Evolutionary conservation across 1,140 invertebrate species (phyloP), one percentile per base, ranked within the genome.

Genomic region (Plectrocnemia conspersa): DNA sequence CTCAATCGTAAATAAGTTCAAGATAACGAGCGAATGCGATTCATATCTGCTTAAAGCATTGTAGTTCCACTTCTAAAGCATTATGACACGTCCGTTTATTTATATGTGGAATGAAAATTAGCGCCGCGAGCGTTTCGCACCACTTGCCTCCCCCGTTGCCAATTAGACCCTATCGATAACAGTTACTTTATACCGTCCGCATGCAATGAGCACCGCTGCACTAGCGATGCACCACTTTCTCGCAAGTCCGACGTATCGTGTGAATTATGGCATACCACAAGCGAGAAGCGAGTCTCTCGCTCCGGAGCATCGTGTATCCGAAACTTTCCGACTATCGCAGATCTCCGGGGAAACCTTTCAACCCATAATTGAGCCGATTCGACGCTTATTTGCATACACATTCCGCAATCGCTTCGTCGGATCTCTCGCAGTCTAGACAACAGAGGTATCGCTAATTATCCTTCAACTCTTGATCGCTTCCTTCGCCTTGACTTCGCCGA

Each of bases 131-230:
- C n/a, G 44, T 44, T 25, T n/a, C 21, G 41, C 41, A 47, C 25
- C 25, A 16, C 13, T 15, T 15, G 25, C 44, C 33, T 47, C 19
- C 47, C 47, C 35, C 47, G 47, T 38, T 50, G 47, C 47, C 47
- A 50, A 50, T 50, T 50, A 38, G 47, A 50, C 19, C 47, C 47
- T 50, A 38, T 38, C 47, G 23, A 38, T 47, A 47, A 47, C 33
- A 35, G 11, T 16, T 33, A 9, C 16, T 38, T 23, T 38, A 18
- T 15, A 19, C 21, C 47, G 10, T 50, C 6, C 11, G 22, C 5
- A 9, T 9, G 35, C 5, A 10, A 38, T 16, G 19, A 21, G 2
- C 25, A 44, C 25, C 24, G 29, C 2, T 33, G 7, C 15, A 40
- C n/a, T 11, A 13, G 7, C 24, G 33, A 50, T 38, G 19, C 18